A percentile compares a stretch with the other conserved stretches of the same genome.
Evolutionary conservation across 2,797 vertebrate species (phyloP).

Genomic region (Spatula versicolor): DNA sequence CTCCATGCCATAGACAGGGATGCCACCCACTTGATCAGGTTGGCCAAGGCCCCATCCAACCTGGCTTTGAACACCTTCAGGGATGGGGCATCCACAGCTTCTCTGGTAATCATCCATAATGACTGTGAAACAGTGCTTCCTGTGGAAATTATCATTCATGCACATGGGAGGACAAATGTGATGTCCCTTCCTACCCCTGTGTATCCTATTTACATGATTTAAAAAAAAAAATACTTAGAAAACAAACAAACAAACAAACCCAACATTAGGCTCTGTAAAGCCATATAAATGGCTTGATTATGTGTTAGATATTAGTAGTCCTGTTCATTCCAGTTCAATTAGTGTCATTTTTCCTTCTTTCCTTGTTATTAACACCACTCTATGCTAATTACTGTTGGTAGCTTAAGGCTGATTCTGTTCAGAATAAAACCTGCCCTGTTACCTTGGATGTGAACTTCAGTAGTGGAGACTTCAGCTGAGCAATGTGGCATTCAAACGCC

Average conservation of each 20-base stretch:
- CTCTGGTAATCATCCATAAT: neutral
- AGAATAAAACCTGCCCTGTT: neutral
- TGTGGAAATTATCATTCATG: neutral
- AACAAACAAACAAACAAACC: neutral
- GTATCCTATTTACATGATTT: neutral
- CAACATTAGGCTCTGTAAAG: neutral
- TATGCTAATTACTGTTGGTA: neutral
- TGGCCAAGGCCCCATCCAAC: no score
- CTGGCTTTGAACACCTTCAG: no score
- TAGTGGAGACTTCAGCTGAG: neutral
- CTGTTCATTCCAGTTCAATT: neutral
- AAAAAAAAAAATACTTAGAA: neutral
- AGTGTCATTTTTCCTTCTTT: neutral
- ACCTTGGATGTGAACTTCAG: neutral
- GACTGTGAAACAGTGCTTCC: neutral
- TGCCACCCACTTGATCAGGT: no score
- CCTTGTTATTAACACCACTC: neutral
- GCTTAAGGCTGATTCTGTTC: neutral
- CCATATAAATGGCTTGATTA: neutral
- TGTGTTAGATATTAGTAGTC: neutral
- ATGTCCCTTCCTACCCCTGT: neutral
- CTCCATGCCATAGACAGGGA: no score
- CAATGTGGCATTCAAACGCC: neutral
- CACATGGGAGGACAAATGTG: neutral
- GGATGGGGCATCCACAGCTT: no score